Evolutionary conservation across 2,113 vertebrate species (phyloP), one percentile per base, ranked within the genome.

Genomic region (Cynopterus brachyotis): DNA sequence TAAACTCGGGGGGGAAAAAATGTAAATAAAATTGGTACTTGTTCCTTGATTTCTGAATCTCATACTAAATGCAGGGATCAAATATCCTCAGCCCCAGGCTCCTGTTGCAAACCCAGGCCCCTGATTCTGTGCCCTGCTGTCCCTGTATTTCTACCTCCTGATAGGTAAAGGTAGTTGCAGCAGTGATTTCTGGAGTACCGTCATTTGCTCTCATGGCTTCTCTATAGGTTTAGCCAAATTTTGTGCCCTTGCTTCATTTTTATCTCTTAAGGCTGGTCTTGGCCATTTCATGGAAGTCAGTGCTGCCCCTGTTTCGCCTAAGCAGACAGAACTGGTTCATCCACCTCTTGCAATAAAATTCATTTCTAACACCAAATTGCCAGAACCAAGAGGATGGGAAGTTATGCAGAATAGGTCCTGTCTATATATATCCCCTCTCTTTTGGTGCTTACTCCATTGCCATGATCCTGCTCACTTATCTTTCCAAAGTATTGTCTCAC

Each of bases 41-140:
- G 40, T 75, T 82, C 30, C 19, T 26, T 64, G 9, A 78, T 5
- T 47, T 75, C 81, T 67, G 22, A 78, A 42, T n/a, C 8, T 72
- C 45, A 45, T 45, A 15, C 40, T 57, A 79, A 89, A n/a, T 35
- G 1, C n/a, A 55, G 6, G 13, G n/a, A 35, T 22, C 62, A 53
- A 50, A 40, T 16, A 37, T 3, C 15, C 15, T 75, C 6, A 83
- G 4, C 9, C 10, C 37, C 10, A 47, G 11, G 15, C 20, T 69
- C n/a, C 30, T 17, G 6, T 1, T 60, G 9, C 30, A 26, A 69
- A 50, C 0, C 15, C 9, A 73, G 35, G 9, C 1, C 1, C n/a
- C 17, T n/a, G 32, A 17, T 67, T 67, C 62, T 32, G 4, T 22
- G 5, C 2, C 12, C 40, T 67, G 10, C 22, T 62, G 2, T 8